Percentiles rank a stretch among this genome's conserved stretches.
Evolutionary conservation across 2,888 invertebrate genomes (phyloP).

Genomic region (Amphiduros pacificus): DNA sequence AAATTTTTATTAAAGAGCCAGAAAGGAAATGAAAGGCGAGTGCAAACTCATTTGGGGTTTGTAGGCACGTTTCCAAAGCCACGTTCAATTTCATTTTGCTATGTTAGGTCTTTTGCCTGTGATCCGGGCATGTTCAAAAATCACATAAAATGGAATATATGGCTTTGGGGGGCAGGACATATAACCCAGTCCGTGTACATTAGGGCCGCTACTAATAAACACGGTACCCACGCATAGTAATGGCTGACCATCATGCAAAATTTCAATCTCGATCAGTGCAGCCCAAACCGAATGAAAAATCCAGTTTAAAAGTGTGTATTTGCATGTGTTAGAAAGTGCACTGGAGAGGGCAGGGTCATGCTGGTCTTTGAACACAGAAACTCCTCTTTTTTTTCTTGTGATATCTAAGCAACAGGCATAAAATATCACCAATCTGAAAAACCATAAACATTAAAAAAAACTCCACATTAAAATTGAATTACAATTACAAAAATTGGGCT

Average conservation of each 20-base stretch:
- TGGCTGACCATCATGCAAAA: background rate
- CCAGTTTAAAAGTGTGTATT: background rate
- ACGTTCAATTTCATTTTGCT: background rate
- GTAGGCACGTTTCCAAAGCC: background rate
- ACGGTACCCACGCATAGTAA: background rate
- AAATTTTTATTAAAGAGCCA: background rate
- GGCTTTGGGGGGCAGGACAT: background rate
- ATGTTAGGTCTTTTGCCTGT: background rate
- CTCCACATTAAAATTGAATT: no score
- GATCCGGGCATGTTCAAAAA: background rate
- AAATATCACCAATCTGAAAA: no score
- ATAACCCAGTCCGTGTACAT: background rate
- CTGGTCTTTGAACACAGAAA: no score
- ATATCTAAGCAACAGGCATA: no score
- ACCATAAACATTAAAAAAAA: no score
- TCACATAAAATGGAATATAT: background rate
- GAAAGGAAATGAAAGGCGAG: no score
- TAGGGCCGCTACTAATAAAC: constrained; percentile 1
- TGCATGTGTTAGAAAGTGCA: background rate
- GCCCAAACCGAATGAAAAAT: background rate
- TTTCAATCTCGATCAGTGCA: background rate
- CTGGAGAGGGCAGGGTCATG: background rate
- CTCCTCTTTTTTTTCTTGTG: no score
- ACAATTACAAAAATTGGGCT: no score
- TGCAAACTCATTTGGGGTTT: no score